Percentiles rank a stretch among this genome's conserved stretches.
Evolutionary conservation across 2,888 invertebrate species (phyloP).

Genomic region (Xanthostigma xanthostigma): DNA sequence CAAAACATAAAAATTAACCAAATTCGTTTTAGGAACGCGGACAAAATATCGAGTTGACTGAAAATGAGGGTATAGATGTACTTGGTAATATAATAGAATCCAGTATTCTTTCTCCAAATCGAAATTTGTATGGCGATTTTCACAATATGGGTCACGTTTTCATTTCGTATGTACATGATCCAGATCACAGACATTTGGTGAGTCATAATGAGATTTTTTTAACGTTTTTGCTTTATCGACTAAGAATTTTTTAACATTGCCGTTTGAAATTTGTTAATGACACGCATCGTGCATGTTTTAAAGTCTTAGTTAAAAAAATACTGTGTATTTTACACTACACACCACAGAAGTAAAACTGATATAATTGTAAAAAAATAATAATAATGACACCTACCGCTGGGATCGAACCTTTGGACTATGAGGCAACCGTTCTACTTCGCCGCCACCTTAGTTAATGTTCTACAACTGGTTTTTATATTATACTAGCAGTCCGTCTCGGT

Average conservation of each 20-base stretch:
- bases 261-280: too few relatives aligned
- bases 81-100: conserved; percentile 71
- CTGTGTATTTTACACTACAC: too few relatives aligned
- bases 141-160: conserved; percentile 74
- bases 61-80: conserved; percentile 55
- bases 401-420: too few relatives aligned
- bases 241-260: too few relatives aligned
- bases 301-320: too few relatives aligned
- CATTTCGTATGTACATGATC: conserved; percentile 65
- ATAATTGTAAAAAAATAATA: too few relatives aligned
- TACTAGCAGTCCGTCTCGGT: too few relatives aligned
- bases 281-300: neutral
- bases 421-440: too few relatives aligned
- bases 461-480: too few relatives aligned
- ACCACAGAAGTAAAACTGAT: too few relatives aligned
- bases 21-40: conserved; percentile 36
- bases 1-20: neutral
- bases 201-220: conserved; percentile 14
- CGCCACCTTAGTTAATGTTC: too few relatives aligned
- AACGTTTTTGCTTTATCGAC: neutral
- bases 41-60: conserved; percentile 39
- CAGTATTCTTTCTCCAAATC: conserved; percentile 51
- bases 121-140: conserved; percentile 57
- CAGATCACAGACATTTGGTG: conserved; percentile 58
- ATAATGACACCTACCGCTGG: too few relatives aligned